Evolutionary conservation across 2,797 vertebrate species (phyloP).

Genomic region (Channallabes apus): DNA sequence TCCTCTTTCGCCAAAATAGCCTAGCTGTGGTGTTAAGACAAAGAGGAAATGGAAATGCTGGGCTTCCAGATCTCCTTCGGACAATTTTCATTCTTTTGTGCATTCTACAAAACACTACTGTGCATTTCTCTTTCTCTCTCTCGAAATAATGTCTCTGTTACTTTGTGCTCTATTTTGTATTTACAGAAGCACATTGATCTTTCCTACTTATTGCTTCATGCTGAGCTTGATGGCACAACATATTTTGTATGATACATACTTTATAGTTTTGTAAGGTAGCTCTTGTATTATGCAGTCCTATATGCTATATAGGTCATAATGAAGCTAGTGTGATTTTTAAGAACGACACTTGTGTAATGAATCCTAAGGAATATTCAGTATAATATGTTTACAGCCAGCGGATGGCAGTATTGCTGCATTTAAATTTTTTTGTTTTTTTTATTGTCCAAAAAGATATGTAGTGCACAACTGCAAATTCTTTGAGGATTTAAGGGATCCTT

Average conservation of each 20-base stretch:
- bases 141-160: not conserved
- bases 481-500: no score
- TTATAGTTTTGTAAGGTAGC: not conserved
- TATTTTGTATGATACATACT: not conserved
- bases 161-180: not conserved
- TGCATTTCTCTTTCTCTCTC: not conserved
- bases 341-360: not conserved
- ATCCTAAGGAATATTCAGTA: not conserved
- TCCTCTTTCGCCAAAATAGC: conserved; percentile 66
- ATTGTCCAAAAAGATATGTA: not conserved
- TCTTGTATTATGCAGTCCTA: not conserved
- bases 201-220: not conserved
- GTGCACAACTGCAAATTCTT: not conserved
- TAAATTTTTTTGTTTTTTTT: not conserved
- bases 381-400: conserved; percentile 13
- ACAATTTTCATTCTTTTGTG: not conserved
- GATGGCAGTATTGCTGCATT: conserved; percentile 41
- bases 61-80: conserved; percentile 31
- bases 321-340: conserved; percentile 7
- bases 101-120: conserved; percentile 31
- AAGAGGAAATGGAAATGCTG: conserved; percentile 48
- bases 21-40: not conserved
- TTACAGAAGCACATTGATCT: not conserved
- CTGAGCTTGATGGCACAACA: conserved; percentile 9
- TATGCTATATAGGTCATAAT: conserved; percentile 15